phyloP scores from a whole-genome alignment of 1,140 invertebrate species.

The Andrena cerasifolii region DNA sequence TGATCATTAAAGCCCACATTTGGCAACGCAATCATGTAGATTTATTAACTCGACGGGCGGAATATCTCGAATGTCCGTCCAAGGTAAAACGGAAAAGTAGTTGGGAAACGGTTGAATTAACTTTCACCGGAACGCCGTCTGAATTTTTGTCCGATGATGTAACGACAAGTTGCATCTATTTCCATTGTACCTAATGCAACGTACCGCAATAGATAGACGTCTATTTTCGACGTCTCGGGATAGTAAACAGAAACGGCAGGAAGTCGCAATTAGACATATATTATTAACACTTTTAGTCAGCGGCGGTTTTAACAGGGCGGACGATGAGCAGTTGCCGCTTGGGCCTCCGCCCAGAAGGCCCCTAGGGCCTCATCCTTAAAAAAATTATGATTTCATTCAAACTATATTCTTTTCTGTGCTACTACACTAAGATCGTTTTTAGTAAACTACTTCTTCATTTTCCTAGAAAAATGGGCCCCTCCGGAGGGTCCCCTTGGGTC shows the following conservation, averaged over 20 bases:
- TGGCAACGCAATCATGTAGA: conserved; percentile 26
- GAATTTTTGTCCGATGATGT: conserved; percentile 46
- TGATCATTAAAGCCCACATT: conserved; percentile 26
- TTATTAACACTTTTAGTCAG: conserved; percentile 15
- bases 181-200: conserved; percentile 44
- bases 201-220: conserved; percentile 17
- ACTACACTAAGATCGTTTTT: too few species aligned
- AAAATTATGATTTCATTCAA: too few species aligned
- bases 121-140: conserved; percentile 15
- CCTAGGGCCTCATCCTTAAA: too few species aligned
- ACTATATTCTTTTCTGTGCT: too few species aligned
- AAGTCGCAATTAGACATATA: conserved; percentile 30
- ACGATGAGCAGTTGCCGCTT: too few species aligned
- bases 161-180: conserved; percentile 48
- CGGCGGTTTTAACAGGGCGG: background rate
- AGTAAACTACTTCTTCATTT: too few species aligned
- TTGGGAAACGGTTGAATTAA: background rate
- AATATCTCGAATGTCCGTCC: background rate
- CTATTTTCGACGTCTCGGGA: conserved; percentile 29
- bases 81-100: background rate
- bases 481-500: too few species aligned
- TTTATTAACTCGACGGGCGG: conserved; percentile 34
- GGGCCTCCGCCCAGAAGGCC: too few species aligned
- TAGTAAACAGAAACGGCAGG: conserved; percentile 42
- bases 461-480: too few species aligned